phyloP scores from a whole-genome alignment of 2,888 invertebrate genomes.

The Thymelicus lineola region DNA sequence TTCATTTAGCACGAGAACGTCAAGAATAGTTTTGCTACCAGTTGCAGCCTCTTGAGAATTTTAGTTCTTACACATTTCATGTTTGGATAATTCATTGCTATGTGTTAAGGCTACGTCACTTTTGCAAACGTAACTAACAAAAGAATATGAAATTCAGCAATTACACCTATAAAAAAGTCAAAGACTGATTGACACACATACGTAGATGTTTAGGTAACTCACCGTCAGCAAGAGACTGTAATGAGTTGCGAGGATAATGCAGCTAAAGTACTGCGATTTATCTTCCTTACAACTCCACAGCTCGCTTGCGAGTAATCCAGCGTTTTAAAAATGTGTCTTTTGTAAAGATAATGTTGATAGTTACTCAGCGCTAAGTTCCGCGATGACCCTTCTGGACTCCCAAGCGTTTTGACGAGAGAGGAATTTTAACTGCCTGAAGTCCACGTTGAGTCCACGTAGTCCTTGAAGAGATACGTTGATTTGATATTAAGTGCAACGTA shows the following conservation, averaged over 20 bases:
- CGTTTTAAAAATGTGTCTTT: slow-evolving; percentile 37
- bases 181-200: neutral
- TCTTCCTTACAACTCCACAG: slow-evolving; percentile 35
- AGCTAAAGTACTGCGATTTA: slow-evolving; percentile 35
- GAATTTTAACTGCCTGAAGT: neutral
- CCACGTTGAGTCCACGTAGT: neutral
- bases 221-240: slow-evolving; percentile 24
- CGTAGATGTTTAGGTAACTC: neutral
- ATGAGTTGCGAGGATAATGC: slow-evolving; percentile 30
- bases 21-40: no score
- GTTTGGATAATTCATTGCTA: no score
- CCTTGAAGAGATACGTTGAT: no score
- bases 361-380: slow-evolving; percentile 25
- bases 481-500: no score
- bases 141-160: no score
- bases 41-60: no score
- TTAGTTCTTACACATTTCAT: no score
- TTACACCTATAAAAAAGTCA: no score
- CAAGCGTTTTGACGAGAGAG: slow-evolving; percentile 10
- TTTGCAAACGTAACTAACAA: no score
- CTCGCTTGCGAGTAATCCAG: slow-evolving; percentile 31
- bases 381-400: slow-evolving; percentile 26
- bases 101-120: no score
- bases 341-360: slow-evolving; percentile 35
- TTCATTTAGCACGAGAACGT: no score